Evolutionary conservation across 2,888 invertebrate species (phyloP), one percentile per base, ranked within the genome.

Genomic region (Thumatha senex): DNA sequence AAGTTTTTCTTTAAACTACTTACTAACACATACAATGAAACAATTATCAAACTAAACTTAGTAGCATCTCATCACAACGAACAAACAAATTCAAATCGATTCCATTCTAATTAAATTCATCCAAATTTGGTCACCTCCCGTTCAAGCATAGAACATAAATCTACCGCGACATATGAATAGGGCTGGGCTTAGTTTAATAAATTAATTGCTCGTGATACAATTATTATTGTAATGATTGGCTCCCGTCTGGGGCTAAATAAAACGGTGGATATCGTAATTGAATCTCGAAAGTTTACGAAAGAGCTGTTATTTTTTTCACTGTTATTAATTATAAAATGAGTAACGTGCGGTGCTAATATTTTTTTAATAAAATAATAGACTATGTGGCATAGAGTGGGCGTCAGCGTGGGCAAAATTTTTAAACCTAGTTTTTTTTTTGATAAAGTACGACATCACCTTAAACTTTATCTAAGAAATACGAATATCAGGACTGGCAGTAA

Each of bases 141-240:
- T 38, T 33, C 36, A 31, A 48, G 13, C 44, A 48, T 45, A 40
- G 52, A 45, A 44, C 9, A 53, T 53, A 53, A 53, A 53, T 53
- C 52, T 48, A 53, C 18, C 40, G 54, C 67, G 83, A 80, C 84
- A 72, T 69, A 73, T 83, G 82, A 84, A 84, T 84, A 70, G 81
- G 74, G 73, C 64, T 70, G 67, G 72, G 57, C 63, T 63, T 61
- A 64, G 70, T 69, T 73, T 62, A 81, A 86, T 88, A 87, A 87
- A 86, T 88, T 86, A 87, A 86, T 85, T 76, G 82, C 71, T 86
- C 82, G 82, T 84, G 84, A 80, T 83, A 83, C 84, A 84, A 87
- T 88, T 87, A 88, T 86, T 84, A 86, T 82, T 83, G 79, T 85
- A 86, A 86, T 84, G 82, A 78, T 72, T 73, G 68, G 84, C 86